Evolutionary conservation across 2,888 invertebrate species (phyloP), one percentile per base, ranked within the genome.

Genomic region (Troides aeacus): DNA sequence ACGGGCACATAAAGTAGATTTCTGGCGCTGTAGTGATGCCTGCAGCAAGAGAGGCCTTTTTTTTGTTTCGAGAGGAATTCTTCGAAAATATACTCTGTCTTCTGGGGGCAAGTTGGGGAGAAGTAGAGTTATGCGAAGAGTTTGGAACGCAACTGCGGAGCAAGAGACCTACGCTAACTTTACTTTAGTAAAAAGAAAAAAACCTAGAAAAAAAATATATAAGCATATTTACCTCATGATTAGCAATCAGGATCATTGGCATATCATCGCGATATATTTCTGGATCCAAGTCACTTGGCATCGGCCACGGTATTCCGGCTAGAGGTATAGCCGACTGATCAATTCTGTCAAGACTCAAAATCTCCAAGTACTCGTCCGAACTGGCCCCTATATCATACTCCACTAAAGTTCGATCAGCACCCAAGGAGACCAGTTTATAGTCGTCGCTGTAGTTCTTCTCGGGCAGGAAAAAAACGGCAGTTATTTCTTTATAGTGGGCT

Each of bases 251-350:
- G 67, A 96, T 88, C 75, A 83, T 76, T 0, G 90, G 90, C 67
- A 92, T 70, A 72, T 87, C 78, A 3, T 73, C 76, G 60, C 84
- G 82, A 61, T 71, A 79, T 21, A 72, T 65, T 59, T 82, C 81
- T 6, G 83, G 75, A 50, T 87, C 75, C 8, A 88, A 39, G 6
- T 78, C 72, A 4, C 74, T 72, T 0, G 87, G 83, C 3, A 80
- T 75, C 0, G 89, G 88, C 91, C 91, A 92, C 57, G 79, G 77
- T 3, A 89, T 85, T 0, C 79, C 93, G 58, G 89, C 85, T 30
- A 94, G 81, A 0, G 96, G 96, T 6, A 93, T 77, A 0, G 94
- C 94, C 30, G 91, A 88, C 82, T 95, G 95, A 71, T 96, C 96
- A 58, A 96, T 91, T 64, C 94, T 84, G 71, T 94, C 93, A 69